Base-by-base conservation (phyloP, 1,140 invertebrate genomes). In the Drosophila micromelanica region DNA sequence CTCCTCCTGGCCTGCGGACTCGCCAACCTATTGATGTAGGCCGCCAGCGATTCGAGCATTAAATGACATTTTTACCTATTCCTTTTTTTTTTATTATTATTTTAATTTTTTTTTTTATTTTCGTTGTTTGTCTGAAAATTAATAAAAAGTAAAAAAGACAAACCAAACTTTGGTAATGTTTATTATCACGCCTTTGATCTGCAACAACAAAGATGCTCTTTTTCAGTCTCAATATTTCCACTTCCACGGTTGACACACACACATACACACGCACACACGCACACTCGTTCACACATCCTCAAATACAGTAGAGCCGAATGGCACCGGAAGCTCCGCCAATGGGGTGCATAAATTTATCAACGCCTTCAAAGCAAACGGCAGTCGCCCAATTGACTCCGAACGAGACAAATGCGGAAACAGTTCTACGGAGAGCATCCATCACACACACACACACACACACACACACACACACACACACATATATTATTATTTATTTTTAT, bases 321-420 rank as follows among this genome's bases (percentile, higher is more conserved):
- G 43, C 68, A 89, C 84, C 84, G 84, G 84, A 89, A 89, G 84
- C 73, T 65, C 56, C 56, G 51, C 72, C 76, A 79, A 85, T 90
- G 82, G 63, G 55, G 74, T 69, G 78, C 76, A 80, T 90, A 90
- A 90, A 90, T 90, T 74, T 86, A 78, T 90, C 86, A 84, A 86
- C 86, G 69, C 86, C 64, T 90, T 57, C 42, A 77, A 64, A 51
- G 48, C 43, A 32, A 62, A 71, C 51, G 15, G 52, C 45, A 48
- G 54, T 78, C 54, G 37, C 37, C 27, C 62, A 61, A 80, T 73
- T 57, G 52, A 79, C 46, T 52, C 70, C 17, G 32, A 11, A 59
- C 35, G 52, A n/a, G 69, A 49, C 52, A 57, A 60, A 73, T 68
- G 61, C 78, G 78, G 77, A 80, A 80, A 75, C 60, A 61, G 43